Evolutionary conservation across 2,888 invertebrate genomes (phyloP).

Genomic region (Melipona beecheii): DNA sequence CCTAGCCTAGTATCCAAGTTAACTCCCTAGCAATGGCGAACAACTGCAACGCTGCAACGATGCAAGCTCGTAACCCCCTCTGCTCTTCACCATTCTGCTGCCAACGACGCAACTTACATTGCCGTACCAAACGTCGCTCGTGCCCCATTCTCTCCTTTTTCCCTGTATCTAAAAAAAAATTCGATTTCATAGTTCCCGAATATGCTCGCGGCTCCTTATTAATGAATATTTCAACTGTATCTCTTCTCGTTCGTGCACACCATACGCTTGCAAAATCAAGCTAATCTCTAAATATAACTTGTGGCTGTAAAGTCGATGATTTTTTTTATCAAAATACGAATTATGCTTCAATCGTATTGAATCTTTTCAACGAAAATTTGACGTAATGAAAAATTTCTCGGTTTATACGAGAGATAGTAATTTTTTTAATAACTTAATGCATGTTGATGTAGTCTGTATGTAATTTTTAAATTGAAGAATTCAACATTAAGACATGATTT

Average conservation of each 20-base stretch:
- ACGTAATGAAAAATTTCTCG: neutral
- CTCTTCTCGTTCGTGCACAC: neutral
- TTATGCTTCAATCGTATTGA: neutral
- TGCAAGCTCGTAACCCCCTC: slow-evolving; percentile 33
- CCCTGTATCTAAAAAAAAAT: neutral
- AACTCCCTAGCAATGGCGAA: slow-evolving; percentile 80
- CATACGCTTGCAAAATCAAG: neutral
- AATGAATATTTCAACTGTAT: neutral
- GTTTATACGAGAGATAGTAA: neutral
- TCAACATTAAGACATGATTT: neutral
- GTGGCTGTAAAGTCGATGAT: neutral
- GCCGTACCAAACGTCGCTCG: neutral
- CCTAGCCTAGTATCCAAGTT: slow-evolving; percentile 79
- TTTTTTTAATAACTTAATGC: neutral
- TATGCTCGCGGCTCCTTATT: no score
- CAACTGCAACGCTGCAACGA: slow-evolving; percentile 40
- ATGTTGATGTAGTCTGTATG: neutral
- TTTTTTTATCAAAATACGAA: neutral
- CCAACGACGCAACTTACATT: slow-evolving; percentile 33
- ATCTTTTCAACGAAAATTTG: neutral
- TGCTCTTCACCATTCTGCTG: neutral
- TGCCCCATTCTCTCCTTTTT: neutral
- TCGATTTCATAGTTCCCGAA: neutral
- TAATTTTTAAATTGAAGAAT: neutral
- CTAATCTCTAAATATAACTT: neutral